Percentiles rank a stretch among this genome's conserved stretches.
Evolutionary conservation across 2,888 invertebrate species (phyloP).

Genomic region (Eretmocerus hayati): DNA sequence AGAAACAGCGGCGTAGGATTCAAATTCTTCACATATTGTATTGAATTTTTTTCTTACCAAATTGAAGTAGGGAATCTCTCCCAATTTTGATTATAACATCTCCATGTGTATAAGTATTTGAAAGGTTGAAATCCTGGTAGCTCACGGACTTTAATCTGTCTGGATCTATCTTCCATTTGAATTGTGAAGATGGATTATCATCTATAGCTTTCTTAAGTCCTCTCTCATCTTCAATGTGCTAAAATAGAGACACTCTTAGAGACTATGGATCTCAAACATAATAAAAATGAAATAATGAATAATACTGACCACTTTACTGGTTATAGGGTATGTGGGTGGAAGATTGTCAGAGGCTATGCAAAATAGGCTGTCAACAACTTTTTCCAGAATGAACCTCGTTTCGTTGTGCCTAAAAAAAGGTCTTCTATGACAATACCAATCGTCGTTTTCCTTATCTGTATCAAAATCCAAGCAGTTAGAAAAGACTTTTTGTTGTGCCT

Average conservation of each 20-base stretch:
- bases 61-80: slow-evolving; percentile 28
- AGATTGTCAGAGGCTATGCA: slow-evolving; percentile 57
- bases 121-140: slow-evolving; percentile 27
- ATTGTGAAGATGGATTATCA: slow-evolving; percentile 24
- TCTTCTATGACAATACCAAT: slow-evolving; percentile 51
- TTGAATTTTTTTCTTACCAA: slow-evolving; percentile 29
- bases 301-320: slow-evolving; percentile 26
- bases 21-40: neutral
- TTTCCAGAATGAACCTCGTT: slow-evolving; percentile 44
- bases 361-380: slow-evolving; percentile 50
- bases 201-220: slow-evolving; percentile 27
- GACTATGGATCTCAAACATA: neutral
- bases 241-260: slow-evolving; percentile 2
- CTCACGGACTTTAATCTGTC: slow-evolving; percentile 16
- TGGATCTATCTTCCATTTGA: slow-evolving; percentile 29
- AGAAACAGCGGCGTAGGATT: neutral
- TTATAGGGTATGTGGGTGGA: slow-evolving; percentile 41
- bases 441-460: slow-evolving; percentile 35
- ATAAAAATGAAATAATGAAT: neutral
- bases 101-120: slow-evolving; percentile 31
- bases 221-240: slow-evolving; percentile 31
- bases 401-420: slow-evolving; percentile 53
- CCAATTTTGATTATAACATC: slow-evolving; percentile 33
- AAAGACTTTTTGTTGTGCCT: slow-evolving; percentile 56
- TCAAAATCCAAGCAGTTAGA: slow-evolving; percentile 51